phyloP scores from a whole-genome alignment of 2,113 vertebrate genomes.

The Sphyrna mokarran region DNA sequence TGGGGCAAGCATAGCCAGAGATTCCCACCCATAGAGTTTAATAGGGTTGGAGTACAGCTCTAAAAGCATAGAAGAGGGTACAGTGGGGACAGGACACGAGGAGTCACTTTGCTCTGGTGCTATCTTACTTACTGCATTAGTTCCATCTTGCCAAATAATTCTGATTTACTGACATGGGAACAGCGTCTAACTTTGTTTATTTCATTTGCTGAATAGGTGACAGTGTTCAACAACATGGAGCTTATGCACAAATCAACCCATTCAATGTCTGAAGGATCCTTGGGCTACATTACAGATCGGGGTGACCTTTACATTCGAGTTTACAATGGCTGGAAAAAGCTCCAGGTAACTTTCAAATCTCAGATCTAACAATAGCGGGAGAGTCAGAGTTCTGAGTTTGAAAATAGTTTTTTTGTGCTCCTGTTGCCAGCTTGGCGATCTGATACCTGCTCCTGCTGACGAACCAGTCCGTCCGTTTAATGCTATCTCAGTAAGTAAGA shows the following conservation, averaged over 20 bases:
- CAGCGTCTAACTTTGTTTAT: slow-evolving; percentile 12
- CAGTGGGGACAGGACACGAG: too few species aligned
- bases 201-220: slow-evolving; percentile 56
- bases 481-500: slow-evolving; percentile 41
- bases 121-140: background rate
- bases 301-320: slow-evolving; percentile 81
- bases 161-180: background rate
- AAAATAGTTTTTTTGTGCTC: slow-evolving; percentile 38
- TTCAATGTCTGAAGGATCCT: slow-evolving; percentile 67
- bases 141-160: background rate
- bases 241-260: slow-evolving; percentile 68
- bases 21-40: too few species aligned
- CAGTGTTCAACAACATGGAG: slow-evolving; percentile 60
- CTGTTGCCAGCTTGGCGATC: slow-evolving; percentile 70
- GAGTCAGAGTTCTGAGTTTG: background rate
- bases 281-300: slow-evolving; percentile 67
- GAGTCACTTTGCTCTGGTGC: too few species aligned
- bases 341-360: slow-evolving; percentile 63
- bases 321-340: slow-evolving; percentile 80
- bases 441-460: slow-evolving; percentile 70
- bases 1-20: too few species aligned
- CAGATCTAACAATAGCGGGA: too few species aligned
- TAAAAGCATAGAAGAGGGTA: too few species aligned
- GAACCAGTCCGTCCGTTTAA: slow-evolving; percentile 60
- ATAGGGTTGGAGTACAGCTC: too few species aligned